Percentiles rank a stretch among this genome's conserved stretches.
Conservation (phyloP, 2,888 invertebrate genomes). For the Baccha elongata region DNA sequence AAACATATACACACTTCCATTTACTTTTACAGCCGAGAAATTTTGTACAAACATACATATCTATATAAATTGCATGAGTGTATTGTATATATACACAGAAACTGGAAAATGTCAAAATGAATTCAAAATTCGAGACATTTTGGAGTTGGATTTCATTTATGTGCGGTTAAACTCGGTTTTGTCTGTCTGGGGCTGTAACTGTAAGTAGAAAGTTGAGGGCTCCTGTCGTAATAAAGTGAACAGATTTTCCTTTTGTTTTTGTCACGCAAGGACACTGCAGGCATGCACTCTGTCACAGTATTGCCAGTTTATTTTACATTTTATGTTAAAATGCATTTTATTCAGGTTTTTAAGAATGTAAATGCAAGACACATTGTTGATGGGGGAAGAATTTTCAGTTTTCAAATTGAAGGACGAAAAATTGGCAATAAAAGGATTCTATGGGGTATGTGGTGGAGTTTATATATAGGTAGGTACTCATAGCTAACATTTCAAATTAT, state of each 20-base stretch:
- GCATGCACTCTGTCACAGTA: slow-evolving; percentile 37
- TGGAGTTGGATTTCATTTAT: slow-evolving; percentile 66
- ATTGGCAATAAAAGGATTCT: slow-evolving; percentile 2
- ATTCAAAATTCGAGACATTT: slow-evolving; percentile 72
- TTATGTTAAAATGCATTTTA: slow-evolving; percentile 31
- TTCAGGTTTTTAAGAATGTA: background rate
- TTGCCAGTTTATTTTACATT: slow-evolving; percentile 21
- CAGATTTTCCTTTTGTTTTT: slow-evolving; percentile 59
- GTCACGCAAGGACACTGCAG: slow-evolving; percentile 55
- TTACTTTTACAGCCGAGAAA: slow-evolving; percentile 6
- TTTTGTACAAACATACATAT: too few relatives aligned
- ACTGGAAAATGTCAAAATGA: slow-evolving; percentile 67
- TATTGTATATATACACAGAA: slow-evolving; percentile 3
- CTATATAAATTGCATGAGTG: too few relatives aligned
- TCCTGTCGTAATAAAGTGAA: slow-evolving; percentile 50
- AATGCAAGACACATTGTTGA: too few relatives aligned
- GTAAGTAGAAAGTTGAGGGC: slow-evolving; percentile 2
- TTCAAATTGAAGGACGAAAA: background rate
- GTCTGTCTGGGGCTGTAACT: slow-evolving; percentile 54
- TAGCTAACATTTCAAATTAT: background rate
- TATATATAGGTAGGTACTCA: background rate
- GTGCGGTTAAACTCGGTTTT: slow-evolving; percentile 68
- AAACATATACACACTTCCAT: slow-evolving; percentile 1
- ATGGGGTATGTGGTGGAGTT: background rate
- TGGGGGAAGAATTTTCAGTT: background rate